Evolutionary conservation across 2,797 vertebrate species (phyloP).

Genomic region (Hippopotamyrus pictus): DNA sequence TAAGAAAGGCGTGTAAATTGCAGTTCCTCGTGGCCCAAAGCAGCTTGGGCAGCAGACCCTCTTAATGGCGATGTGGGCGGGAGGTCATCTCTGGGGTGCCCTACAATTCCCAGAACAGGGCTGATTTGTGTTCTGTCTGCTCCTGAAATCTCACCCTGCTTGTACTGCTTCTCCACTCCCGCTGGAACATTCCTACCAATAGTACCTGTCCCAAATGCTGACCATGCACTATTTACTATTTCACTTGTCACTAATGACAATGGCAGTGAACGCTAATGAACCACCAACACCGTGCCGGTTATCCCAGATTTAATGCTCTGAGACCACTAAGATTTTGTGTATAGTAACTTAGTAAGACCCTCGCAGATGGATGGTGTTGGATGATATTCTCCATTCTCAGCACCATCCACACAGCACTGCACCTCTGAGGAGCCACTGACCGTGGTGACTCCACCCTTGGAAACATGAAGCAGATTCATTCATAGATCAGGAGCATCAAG

Average conservation of each 20-base stretch:
- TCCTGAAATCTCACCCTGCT: constrained; percentile 14
- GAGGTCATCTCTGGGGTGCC: constrained; percentile 22
- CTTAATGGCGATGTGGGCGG: constrained; percentile 30
- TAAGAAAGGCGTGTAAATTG: neutral
- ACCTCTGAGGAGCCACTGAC: neutral
- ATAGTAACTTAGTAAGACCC: neutral
- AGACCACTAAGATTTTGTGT: neutral
- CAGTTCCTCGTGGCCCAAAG: neutral
- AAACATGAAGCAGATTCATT: constrained; percentile 27
- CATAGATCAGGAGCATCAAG: neutral
- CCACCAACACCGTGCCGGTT: neutral
- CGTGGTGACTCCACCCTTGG: constrained; percentile 29
- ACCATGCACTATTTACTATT: neutral
- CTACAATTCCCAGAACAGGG: constrained; percentile 23
- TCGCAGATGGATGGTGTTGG: neutral
- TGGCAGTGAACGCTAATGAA: neutral
- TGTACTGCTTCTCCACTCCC: constrained; percentile 1
- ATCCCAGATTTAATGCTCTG: neutral
- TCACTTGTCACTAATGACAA: neutral
- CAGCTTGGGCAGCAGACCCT: neutral
- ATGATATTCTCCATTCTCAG: neutral
- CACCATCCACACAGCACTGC: neutral
- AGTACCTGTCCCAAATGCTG: neutral
- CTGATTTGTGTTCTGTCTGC: constrained; percentile 16
- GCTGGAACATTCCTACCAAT: neutral